Percentiles rank a stretch among this genome's conserved stretches.
These are phyloP conservation scores for Maniola jurtina DNA, from an alignment of 1,140 invertebrate genomes.

Conservation along the genomic window DNA sequence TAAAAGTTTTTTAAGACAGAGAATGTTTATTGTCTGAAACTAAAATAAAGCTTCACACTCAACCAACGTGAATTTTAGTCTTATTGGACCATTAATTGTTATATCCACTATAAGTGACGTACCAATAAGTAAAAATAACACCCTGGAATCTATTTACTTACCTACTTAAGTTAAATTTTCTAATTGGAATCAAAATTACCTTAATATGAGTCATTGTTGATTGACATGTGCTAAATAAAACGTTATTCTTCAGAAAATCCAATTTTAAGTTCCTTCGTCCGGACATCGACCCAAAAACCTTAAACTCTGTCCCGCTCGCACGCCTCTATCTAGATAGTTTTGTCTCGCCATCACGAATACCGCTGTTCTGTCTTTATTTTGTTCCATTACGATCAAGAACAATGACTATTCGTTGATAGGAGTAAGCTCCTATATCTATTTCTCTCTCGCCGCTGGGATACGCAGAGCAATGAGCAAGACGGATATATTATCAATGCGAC, in stretches of 20 bases:
- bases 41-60: too few relatives aligned
- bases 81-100: too few relatives aligned
- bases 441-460: constrained; percentile 42
- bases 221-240: constrained; percentile 52
- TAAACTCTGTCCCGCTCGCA: constrained; percentile 59
- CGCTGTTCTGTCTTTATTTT: constrained; percentile 77
- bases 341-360: constrained; percentile 75
- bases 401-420: constrained; percentile 73
- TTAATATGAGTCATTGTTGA: constrained; percentile 19
- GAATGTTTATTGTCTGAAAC: too few relatives aligned
- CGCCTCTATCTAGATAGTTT: constrained; percentile 49
- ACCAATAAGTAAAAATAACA: too few relatives aligned
- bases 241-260: constrained; percentile 64
- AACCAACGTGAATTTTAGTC: too few relatives aligned
- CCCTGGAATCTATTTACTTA: neutral
- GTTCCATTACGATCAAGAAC: constrained; percentile 76
- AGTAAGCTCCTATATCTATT: constrained; percentile 63
- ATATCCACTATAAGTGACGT: too few relatives aligned
- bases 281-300: constrained; percentile 76
- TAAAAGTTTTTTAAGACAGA: too few relatives aligned
- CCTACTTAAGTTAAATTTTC: constrained; percentile 4
- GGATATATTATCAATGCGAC: constrained; percentile 37
- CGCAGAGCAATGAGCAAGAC: constrained; percentile 52
- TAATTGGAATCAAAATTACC: constrained; percentile 1
- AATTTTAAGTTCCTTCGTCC: constrained; percentile 73